These are phyloP conservation scores for Rhodophaea formosa DNA, from an alignment of 2,888 invertebrate species.

Conservation along the genomic window DNA sequence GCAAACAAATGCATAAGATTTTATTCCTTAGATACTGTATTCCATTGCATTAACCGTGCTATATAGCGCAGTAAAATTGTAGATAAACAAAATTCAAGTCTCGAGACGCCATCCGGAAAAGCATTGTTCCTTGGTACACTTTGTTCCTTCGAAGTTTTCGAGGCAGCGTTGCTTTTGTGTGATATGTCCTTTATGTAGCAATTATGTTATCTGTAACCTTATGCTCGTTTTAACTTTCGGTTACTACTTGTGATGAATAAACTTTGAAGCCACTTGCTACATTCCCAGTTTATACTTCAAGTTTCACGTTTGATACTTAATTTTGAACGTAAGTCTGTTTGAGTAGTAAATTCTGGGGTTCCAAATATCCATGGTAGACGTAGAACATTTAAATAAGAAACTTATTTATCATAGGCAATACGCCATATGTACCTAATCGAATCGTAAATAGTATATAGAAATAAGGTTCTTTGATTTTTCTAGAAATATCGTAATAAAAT, in stretches of 20 bases:
- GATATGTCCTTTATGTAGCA: constrained; percentile 13
- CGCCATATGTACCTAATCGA: too few relatives aligned
- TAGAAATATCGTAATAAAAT: too few relatives aligned
- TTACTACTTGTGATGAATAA: neutral
- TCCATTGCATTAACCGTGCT: constrained; percentile 8
- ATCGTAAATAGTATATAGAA: too few relatives aligned
- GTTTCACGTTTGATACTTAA: too few relatives aligned
- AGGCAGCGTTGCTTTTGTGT: constrained; percentile 8
- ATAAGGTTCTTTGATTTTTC: too few relatives aligned
- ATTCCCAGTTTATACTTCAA: too few relatives aligned
- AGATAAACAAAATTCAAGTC: constrained; percentile 15
- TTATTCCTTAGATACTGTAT: constrained; percentile 6
- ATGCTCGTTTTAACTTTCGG: constrained; percentile 4
- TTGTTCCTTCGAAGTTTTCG: constrained; percentile 10
- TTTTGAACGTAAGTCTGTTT: too few relatives aligned
- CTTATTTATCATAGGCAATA: too few relatives aligned
- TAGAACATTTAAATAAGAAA: too few relatives aligned
- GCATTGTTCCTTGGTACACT: constrained; percentile 1
- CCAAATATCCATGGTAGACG: too few relatives aligned
- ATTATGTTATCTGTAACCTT: constrained; percentile 13
- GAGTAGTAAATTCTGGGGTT: too few relatives aligned
- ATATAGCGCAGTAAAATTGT: constrained; percentile 12
- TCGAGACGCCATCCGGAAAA: constrained; percentile 7
- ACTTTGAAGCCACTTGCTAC: neutral
- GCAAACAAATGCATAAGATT: constrained; percentile 4